These are phyloP conservation scores for Pollenia labialis DNA, from an alignment of 2,888 invertebrate genomes.

Conservation along the genomic window DNA sequence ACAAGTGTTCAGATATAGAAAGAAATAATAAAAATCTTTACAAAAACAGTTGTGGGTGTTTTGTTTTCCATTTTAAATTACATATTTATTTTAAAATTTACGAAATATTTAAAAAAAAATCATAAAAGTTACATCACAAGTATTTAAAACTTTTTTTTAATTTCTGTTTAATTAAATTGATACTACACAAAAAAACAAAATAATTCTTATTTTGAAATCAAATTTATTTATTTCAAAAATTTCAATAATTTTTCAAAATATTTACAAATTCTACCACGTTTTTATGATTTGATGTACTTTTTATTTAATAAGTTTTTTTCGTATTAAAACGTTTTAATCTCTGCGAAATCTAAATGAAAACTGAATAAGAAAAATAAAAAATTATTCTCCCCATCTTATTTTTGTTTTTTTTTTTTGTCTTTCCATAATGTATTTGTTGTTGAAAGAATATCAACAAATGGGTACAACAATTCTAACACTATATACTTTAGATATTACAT, in stretches of 20 bases:
- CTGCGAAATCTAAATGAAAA: slow-evolving; percentile 60
- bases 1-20: slow-evolving; percentile 15
- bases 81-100: slow-evolving; percentile 14
- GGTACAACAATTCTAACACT: slow-evolving; percentile 26
- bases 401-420: slow-evolving; percentile 23
- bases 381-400: slow-evolving; percentile 58
- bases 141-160: slow-evolving; percentile 16
- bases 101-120: background rate
- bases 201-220: background rate
- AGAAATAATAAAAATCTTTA: background rate
- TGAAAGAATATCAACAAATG: slow-evolving; percentile 68
- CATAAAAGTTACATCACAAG: slow-evolving; percentile 53
- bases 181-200: background rate
- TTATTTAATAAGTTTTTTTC: background rate
- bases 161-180: background rate
- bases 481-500: background rate
- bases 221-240: background rate
- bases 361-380: slow-evolving; percentile 47
- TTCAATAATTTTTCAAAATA: background rate
- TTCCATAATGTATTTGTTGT: slow-evolving; percentile 46
- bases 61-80: slow-evolving; percentile 14
- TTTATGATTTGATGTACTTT: slow-evolving; percentile 11
- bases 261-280: slow-evolving; percentile 25
- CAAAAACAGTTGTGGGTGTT: slow-evolving; percentile 53
- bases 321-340: slow-evolving; percentile 55